Base-by-base conservation (phyloP, 2,888 invertebrate species). In the Tiliacea citrago region DNA sequence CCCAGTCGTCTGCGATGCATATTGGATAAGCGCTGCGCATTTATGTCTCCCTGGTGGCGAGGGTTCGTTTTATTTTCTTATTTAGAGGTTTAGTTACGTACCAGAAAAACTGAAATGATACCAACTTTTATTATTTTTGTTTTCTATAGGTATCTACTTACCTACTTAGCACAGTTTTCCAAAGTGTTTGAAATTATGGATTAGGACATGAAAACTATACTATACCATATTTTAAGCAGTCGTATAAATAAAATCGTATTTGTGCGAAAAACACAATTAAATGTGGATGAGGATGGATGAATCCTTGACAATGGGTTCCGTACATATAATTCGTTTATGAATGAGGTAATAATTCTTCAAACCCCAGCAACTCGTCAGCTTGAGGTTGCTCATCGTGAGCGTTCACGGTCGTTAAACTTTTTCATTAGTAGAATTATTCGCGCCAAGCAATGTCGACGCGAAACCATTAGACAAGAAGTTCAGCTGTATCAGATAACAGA, bases 401-500 rank as follows among this genome's bases (percentile, higher is more conserved):
- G 68, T 78, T 72, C 29, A 72, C 61, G 73, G 71, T 69, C 77
- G 72, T 82, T 75, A 74, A 82, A 85, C 81, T 86, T 83, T 82
- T 85, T 80, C 81, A 88, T 88, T 85, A 81, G 66, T 68, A 67
- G 16, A 76, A 82, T 83, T 81, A 78, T 80, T 79, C 72, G n/a
- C 68, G 73, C 58, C 68, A 62, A 67, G 29, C 2, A 29, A 29
- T 3, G 29, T 29, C 3, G 29, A 29, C 3, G 29, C 29, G 3
- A 39, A 6, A 39, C 7, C 39, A 39, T 6, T 35, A 5, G 2
- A 81, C 67, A 76, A 68, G 74, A 77, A 74, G 63, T 83, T 68
- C 57, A 77, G 73, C 70, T 62, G 67, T 72, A 81, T 82, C 81
- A 67, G 65, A 78, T 87, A 79, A 75, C 79, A 76, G 68, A 39